Conservation (phyloP, 2,113 vertebrate genomes). For the Phocoena sinus region DNA sequence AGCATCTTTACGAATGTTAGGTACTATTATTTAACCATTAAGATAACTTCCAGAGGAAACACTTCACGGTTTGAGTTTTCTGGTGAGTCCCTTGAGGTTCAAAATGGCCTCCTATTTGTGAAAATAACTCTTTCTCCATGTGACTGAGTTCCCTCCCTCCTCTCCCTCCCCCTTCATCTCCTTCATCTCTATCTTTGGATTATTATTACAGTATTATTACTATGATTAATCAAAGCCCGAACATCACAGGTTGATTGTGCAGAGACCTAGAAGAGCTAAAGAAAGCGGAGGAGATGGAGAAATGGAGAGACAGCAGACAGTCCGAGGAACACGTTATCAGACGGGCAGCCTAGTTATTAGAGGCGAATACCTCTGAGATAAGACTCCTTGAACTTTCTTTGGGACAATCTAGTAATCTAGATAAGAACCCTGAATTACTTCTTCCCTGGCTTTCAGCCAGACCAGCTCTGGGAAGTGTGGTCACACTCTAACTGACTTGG, state of each 20-base stretch:
- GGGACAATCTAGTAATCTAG: constrained; percentile 50
- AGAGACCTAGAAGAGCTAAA: constrained; percentile 47
- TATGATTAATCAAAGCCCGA: constrained; percentile 8
- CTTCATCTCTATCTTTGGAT: not conserved
- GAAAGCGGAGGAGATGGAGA: constrained; percentile 33
- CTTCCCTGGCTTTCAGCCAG: constrained; percentile 39
- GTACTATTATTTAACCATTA: not conserved
- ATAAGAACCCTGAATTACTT: constrained; percentile 57
- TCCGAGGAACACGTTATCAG: constrained; percentile 40
- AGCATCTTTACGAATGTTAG: not conserved
- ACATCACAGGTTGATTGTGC: constrained; percentile 56
- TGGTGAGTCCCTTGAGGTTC: constrained; percentile 11
- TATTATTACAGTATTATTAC: not conserved
- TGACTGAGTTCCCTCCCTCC: constrained; percentile 61
- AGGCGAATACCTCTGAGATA: constrained; percentile 54
- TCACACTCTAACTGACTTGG: constrained; percentile 43
- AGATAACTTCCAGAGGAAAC: not conserved
- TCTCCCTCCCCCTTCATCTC: not conserved
- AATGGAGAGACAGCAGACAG: not conserved
- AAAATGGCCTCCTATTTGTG: constrained; percentile 56
- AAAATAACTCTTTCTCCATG: constrained; percentile 59
- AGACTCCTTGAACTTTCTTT: constrained; percentile 52
- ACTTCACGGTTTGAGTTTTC: not conserved
- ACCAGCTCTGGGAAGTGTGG: constrained; percentile 3
- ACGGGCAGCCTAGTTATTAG: constrained; percentile 57